Evolutionary conservation across 2,113 vertebrate genomes (phyloP).

Genomic region (Poecilia latipinna): DNA sequence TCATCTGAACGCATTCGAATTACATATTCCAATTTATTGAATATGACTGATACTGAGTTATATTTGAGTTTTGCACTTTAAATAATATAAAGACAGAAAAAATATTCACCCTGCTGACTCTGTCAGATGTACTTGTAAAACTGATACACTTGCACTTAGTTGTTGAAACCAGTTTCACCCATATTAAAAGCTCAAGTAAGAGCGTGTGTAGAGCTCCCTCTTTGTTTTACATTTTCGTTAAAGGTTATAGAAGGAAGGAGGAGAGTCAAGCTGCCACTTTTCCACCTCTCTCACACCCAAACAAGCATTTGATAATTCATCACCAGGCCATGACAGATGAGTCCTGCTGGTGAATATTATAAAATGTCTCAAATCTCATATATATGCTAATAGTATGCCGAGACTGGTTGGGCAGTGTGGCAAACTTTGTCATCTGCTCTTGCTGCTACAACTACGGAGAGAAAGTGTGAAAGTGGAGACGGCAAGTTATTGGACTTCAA

Average conservation of each 20-base stretch:
- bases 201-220: conserved; percentile 43
- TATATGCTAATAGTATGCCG: conserved; percentile 99
- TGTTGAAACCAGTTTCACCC: conserved; percentile 20
- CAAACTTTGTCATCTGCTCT: conserved; percentile 97
- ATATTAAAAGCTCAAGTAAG: conserved; percentile 47
- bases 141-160: conserved; percentile 21
- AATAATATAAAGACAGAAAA: no score
- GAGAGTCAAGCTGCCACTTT: conserved; percentile 74
- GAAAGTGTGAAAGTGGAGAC: conserved; percentile 94
- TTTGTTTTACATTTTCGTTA: conserved; percentile 44
- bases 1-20: no score
- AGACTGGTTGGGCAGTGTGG: conserved; percentile 87
- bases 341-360: conserved; percentile 99
- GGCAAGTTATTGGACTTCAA: conserved; percentile 92
- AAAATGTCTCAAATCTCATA: conserved; percentile 99
- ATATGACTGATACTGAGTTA: no score
- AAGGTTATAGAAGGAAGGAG: conserved; percentile 76
- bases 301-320: conserved; percentile 99
- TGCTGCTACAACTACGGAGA: conserved; percentile 77
- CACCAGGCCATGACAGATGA: conserved; percentile 99
- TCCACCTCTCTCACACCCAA: conserved; percentile 82
- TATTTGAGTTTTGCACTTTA: no score
- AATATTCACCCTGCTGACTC: background rate
- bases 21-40: no score
- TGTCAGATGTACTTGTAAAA: conserved; percentile 17